Evolutionary conservation across 1,140 invertebrate genomes (phyloP).

Genomic region (Orchesella cincta): DNA sequence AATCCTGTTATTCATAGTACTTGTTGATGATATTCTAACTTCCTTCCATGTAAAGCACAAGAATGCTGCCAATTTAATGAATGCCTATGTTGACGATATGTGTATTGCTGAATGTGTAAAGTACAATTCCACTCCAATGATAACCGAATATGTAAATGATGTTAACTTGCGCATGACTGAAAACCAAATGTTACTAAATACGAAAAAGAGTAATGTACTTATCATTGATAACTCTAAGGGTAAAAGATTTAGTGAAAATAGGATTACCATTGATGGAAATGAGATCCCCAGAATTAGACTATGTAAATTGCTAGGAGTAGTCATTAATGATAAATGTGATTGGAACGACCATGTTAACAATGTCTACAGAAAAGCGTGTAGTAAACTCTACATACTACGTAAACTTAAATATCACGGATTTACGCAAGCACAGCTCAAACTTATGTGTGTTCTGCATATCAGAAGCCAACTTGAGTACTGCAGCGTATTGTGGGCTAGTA

Average conservation of each 20-base stretch:
- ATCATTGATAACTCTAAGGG: conserved; percentile 12
- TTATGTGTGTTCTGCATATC: neutral
- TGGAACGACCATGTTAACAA: conserved; percentile 1
- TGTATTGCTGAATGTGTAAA: neutral
- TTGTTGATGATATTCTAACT: neutral
- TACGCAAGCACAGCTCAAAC: neutral
- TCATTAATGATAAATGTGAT: neutral
- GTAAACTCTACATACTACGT: neutral
- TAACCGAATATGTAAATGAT: neutral
- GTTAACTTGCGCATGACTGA: neutral
- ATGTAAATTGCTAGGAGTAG: neutral
- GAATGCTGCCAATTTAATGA: neutral
- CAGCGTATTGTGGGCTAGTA: neutral
- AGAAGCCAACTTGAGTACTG: neutral
- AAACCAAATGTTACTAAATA: neutral
- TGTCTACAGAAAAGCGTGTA: neutral
- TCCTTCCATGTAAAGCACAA: neutral
- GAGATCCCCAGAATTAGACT: neutral
- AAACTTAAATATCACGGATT: neutral
- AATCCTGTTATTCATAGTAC: neutral
- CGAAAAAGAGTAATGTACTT: neutral
- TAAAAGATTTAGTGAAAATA: neutral
- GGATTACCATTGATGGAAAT: neutral
- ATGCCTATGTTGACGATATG: conserved; percentile 26
- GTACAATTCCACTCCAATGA: neutral